A percentile compares a stretch with the other conserved stretches of the same genome.
Evolutionary conservation across 1,140 invertebrate genomes (phyloP).

Genomic region (Dolichoris vasculosae): DNA sequence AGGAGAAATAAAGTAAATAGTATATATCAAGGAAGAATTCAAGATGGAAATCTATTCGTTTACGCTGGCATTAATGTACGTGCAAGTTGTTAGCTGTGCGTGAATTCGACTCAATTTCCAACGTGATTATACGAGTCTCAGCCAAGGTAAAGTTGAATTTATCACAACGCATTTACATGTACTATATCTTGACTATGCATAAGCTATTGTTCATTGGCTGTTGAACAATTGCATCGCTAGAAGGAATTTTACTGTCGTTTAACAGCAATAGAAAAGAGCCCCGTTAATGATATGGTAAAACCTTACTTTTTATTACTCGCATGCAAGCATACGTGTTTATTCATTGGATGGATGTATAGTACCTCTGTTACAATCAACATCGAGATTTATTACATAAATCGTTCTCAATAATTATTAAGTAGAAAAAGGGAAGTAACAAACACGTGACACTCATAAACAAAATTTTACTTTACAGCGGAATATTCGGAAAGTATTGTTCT

Average conservation of each 20-base stretch:
- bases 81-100: conserved; percentile 16
- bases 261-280: neutral
- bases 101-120: conserved; percentile 40
- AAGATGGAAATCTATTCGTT: conserved; percentile 21
- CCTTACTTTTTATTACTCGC: conserved; percentile 9
- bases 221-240: neutral
- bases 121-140: conserved; percentile 6
- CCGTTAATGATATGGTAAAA: conserved; percentile 40
- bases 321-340: neutral
- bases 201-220: neutral
- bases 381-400: conserved; percentile 11
- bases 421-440: neutral
- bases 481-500: too few species aligned
- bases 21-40: conserved; percentile 1
- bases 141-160: neutral
- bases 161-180: too few species aligned
- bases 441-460: too few species aligned
- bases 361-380: too few species aligned
- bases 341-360: neutral
- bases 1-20: too few species aligned
- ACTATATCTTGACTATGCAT: too few species aligned
- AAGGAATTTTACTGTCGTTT: neutral
- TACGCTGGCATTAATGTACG: neutral
- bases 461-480: too few species aligned
- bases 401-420: neutral